Conservation (phyloP, 2,797 vertebrate genomes). For the Echeneis naucrates region DNA sequence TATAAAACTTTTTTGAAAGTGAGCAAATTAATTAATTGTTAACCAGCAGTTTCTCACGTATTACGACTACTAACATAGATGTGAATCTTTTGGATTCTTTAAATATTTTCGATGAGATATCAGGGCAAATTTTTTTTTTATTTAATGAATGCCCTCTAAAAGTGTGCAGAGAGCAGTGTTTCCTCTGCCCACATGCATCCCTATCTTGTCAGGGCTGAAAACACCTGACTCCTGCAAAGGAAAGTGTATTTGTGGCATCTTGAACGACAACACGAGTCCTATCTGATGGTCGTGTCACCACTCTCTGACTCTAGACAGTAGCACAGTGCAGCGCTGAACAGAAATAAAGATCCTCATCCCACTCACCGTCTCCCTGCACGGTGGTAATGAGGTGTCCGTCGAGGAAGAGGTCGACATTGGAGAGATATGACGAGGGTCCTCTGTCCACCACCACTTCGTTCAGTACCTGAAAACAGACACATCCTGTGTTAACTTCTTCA, state of each 20-base stretch:
- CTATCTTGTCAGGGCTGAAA: neutral
- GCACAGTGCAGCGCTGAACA: neutral
- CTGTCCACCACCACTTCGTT: slow-evolving; percentile 89
- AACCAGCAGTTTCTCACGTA: neutral
- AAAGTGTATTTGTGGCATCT: neutral
- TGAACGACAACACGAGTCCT: neutral
- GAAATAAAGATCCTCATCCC: neutral
- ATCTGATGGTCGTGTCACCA: neutral
- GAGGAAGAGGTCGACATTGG: slow-evolving; percentile 87
- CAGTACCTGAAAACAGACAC: slow-evolving; percentile 76
- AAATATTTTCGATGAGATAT: neutral
- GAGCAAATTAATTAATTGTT: too few relatives aligned
- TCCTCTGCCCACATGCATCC: neutral
- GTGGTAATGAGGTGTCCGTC: slow-evolving; percentile 88
- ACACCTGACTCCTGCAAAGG: neutral
- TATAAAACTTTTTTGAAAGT: too few relatives aligned
- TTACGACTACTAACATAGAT: neutral
- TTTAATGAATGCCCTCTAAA: neutral
- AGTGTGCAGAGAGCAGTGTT: neutral
- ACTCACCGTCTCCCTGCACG: slow-evolving; percentile 88
- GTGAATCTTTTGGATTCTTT: neutral
- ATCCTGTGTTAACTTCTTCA: neutral
- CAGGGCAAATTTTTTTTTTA: neutral
- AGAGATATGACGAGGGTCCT: slow-evolving; percentile 87
- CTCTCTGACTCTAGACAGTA: neutral